Evolutionary conservation across 2,888 invertebrate species (phyloP), one percentile per base, ranked within the genome.

Genomic region (Polyploca ridens): DNA sequence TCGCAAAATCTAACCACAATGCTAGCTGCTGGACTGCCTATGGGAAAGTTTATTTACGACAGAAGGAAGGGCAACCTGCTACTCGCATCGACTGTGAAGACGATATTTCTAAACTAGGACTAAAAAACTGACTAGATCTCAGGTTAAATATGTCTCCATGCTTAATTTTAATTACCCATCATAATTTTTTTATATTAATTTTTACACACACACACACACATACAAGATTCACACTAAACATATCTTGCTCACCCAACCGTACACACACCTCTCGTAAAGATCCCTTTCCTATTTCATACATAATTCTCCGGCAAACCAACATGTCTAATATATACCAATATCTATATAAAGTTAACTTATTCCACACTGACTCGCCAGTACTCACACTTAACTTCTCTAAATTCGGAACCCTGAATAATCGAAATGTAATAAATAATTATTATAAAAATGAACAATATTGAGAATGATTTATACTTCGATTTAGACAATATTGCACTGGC

Each of bases 1-100:
- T 49, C 13, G 57, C 63, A 13, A 65, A 63, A 49, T 27, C 63
- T 3, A 57, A 66, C 16, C 61, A 27, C 13, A 35, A 62, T 11
- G 63, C 66, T 1, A 49, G 44, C 49, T 66, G 66, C 38, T 66
- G 66, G 66, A 62, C 62, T 49, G 41, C 63, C 5, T 58, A 46
- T 33, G 66, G 66, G 19, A 63, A 61, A 14, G 62, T 63, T 7
- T 66, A 57, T 58, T 27, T 66, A 10, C 63, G 63, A 14, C 60
- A 35, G 16, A 41, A 54, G 38, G 63, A 63, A 7, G 58, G 58
- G 41, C 57, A 58, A 38, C 58, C 63, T n/a, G 16, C 35, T 16
- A 58, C 58, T 7, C 58, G 63, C 44, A 41, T 63, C 4, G 58
- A 63, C 11, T 58, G 19, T 35, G 63, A 63, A 54, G 11, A 58